Evolutionary conservation across 2,888 invertebrate genomes (phyloP), one percentile per base, ranked within the genome.

Genomic region (Aphodius granarius): DNA sequence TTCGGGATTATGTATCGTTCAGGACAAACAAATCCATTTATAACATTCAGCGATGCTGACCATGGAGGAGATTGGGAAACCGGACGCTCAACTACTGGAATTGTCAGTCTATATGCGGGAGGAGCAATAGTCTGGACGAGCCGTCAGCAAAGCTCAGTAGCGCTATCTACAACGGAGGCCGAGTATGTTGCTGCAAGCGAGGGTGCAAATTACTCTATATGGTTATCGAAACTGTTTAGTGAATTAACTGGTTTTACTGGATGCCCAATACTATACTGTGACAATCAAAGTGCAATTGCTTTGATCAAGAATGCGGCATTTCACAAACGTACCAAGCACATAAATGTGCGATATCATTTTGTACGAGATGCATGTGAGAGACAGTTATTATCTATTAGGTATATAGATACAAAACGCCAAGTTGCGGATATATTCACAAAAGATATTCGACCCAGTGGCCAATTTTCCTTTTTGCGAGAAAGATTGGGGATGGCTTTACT

Each of bases 271-370:
- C 22, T 71, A 21, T 17, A n/a, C 3, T 22, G 22, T 21, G 71
- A 71, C 13, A 71, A 71, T 21, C 62, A 22, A 43, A 43, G 23
- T 71, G 71, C 71, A 16, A 16, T 71, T 16, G 62, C 23, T 6
- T 17, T 71, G 17, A 13, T 17, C 22, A n/a, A 43, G 17, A 71
- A 71, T 21, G 21, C 22, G n/a, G 13, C 17, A 15, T 71, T 71
- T 71, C 71, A 22, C 21, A 22, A 22, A n/a, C 15, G 71, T 15
- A 71, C 71, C 13, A 71, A 71, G 17, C 71, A 71, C 17, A 71
- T 71, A 20, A 43, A 22, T n/a, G 17, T 71, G 16, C 19, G 22
- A 17, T 43, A 71, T 17, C 62, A 43, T 21, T 71, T 19, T 22
- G 21, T 71, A 18, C 15, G 71, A 13, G 71, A 71, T 17, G 19